Evolutionary conservation across 64 coral and sea anemone species (phyloP).

Genomic region (Actinia tenebrosa): DNA sequence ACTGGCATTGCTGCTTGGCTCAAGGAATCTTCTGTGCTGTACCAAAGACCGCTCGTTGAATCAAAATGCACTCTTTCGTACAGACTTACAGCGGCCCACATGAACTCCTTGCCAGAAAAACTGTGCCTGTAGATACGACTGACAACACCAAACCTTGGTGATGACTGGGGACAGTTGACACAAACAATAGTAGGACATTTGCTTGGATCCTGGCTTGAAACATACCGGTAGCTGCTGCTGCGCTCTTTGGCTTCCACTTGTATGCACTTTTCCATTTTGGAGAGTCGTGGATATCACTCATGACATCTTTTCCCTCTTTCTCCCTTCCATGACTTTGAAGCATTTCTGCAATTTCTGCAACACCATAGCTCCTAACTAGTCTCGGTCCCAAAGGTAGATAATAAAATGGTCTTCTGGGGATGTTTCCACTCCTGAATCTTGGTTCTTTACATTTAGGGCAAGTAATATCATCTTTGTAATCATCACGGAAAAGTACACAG

Average conservation of each 20-base stretch:
- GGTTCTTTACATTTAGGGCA: constrained; percentile 41
- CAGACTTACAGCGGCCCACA: constrained; percentile 32
- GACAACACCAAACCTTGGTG: too few relatives aligned
- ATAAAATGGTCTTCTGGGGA: constrained; percentile 36
- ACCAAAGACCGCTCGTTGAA: constrained; percentile 38
- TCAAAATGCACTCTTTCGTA: constrained; percentile 9
- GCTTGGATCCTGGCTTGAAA: too few relatives aligned
- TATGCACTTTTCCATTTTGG: constrained; percentile 30
- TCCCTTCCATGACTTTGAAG: constrained; percentile 7
- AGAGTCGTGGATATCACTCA: constrained; percentile 42
- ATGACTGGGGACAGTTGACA: too few relatives aligned
- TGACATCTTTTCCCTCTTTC: neutral
- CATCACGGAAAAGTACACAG: constrained; percentile 42
- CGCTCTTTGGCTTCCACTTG: neutral
- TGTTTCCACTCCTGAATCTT: constrained; percentile 9
- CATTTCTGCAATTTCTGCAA: constrained; percentile 17
- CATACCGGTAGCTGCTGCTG: too few relatives aligned
- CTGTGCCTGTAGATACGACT: constrained; percentile 29
- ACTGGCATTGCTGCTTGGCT: constrained; percentile 33
- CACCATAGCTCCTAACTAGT: constrained; percentile 44
- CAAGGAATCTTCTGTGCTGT: constrained; percentile 29
- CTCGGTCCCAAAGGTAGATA: constrained; percentile 42
- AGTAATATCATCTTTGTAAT: neutral
- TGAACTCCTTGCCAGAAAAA: constrained; percentile 23
- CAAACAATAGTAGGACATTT: too few relatives aligned